These are phyloP conservation scores for Varanus salvator DNA, from an alignment of 2,113 vertebrate species.

Conservation along the genomic window DNA sequence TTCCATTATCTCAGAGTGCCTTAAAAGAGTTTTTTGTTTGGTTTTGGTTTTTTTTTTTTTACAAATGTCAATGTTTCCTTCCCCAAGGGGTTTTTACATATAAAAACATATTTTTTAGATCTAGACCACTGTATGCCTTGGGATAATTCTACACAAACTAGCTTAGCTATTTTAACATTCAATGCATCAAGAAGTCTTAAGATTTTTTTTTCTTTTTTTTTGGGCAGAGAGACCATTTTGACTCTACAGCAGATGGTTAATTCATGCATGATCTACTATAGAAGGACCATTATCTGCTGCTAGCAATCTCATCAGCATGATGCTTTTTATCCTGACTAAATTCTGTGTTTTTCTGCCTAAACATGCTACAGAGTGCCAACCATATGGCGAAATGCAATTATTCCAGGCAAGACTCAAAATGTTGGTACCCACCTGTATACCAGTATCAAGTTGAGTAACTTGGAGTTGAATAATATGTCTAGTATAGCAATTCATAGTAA, in stretches of 20 bases:
- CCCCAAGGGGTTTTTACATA: background rate
- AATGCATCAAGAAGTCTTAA: background rate
- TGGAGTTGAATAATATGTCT: no score
- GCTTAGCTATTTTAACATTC: background rate
- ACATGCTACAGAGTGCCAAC: background rate
- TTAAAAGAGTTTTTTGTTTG: background rate
- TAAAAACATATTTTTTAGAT: background rate
- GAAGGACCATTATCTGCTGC: background rate
- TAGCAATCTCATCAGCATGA: background rate
- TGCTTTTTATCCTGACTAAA: conserved; percentile 40
- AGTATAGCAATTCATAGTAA: background rate
- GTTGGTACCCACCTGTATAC: background rate
- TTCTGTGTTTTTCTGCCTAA: background rate
- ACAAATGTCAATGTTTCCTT: background rate
- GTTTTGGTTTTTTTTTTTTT: no score
- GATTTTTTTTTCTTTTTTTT: background rate
- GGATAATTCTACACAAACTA: background rate
- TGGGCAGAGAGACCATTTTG: conserved; percentile 20
- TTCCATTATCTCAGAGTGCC: background rate
- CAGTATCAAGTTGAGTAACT: background rate
- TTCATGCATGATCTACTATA: conserved; percentile 11
- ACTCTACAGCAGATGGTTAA: conserved; percentile 26
- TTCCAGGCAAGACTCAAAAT: background rate
- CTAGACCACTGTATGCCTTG: background rate
- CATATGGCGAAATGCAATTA: background rate